Conservation (phyloP, 23 tunicate genomes). For the Halocynthia aurantium region DNA sequence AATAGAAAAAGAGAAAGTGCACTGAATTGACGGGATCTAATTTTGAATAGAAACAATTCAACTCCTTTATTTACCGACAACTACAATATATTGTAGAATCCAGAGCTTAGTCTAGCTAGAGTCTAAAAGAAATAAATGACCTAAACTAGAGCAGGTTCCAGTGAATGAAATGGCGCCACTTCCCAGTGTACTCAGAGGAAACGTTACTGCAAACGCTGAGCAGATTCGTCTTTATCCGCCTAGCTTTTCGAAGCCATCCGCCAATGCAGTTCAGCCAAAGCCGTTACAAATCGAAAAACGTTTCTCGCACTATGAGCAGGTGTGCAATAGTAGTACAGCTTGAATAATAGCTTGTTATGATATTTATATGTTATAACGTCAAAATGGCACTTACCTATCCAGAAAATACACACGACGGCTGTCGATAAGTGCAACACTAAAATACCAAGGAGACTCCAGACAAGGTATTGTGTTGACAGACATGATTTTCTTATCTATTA, state of each 20-base stretch:
- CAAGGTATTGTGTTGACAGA: background rate
- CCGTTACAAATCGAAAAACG: slow-evolving; percentile 13
- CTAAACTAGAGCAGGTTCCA: background rate
- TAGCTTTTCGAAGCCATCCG: slow-evolving; percentile 3
- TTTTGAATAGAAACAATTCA: no score
- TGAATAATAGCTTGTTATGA: no score
- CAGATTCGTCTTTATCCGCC: slow-evolving; percentile 3
- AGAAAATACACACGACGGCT: slow-evolving; percentile 8
- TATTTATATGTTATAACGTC: no score
- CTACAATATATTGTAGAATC: no score
- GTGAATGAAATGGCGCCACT: slow-evolving; percentile 5
- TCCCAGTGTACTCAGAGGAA: slow-evolving; percentile 22
- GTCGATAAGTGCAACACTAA: slow-evolving; percentile 20
- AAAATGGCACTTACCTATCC: background rate
- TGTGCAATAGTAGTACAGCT: background rate
- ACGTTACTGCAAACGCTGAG: slow-evolving; percentile 6
- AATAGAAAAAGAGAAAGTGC: no score
- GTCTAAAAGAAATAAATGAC: no score
- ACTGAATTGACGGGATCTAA: no score
- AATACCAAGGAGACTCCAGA: slow-evolving; percentile 19
- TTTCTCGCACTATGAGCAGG: slow-evolving; percentile 31
- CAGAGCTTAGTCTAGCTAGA: no score
- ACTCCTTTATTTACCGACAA: no score
- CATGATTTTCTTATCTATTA: no score
- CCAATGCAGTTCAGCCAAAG: background rate